Evolutionary conservation across 2,888 invertebrate species (phyloP).

Genomic region (Meiosimyza decipiens): DNA sequence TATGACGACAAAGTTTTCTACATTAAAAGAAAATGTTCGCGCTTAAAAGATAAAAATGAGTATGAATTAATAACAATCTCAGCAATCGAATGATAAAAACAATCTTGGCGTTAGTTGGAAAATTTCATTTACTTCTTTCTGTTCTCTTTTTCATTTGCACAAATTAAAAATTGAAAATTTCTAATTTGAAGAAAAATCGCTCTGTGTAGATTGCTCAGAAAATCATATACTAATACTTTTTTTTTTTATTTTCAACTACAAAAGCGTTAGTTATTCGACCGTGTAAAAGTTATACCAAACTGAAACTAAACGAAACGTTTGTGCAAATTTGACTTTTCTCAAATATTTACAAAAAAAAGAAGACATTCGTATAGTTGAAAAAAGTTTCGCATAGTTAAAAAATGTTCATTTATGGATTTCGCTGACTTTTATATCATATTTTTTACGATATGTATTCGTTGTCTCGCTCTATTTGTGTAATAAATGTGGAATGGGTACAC

Average conservation of each 20-base stretch:
- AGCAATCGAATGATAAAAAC: background rate
- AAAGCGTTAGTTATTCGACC: constrained; percentile 25
- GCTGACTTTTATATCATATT: background rate
- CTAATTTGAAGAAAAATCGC: background rate
- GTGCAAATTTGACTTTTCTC: constrained; percentile 19
- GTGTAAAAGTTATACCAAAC: constrained; percentile 11
- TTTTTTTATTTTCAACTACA: constrained; percentile 13
- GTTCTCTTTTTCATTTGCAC: background rate
- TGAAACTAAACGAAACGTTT: constrained; percentile 7
- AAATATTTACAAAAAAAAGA: constrained; percentile 11
- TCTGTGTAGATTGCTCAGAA: background rate
- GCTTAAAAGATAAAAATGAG: background rate
- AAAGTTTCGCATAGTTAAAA: constrained; percentile 5
- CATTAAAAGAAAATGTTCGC: background rate
- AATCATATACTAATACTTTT: background rate
- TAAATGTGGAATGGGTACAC: no score
- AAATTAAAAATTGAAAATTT: background rate
- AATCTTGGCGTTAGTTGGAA: background rate
- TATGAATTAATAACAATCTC: no score
- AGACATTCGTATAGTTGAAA: constrained; percentile 1
- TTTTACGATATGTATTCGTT: background rate
- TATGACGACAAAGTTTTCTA: background rate
- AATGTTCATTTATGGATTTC: background rate
- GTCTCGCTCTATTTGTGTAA: background rate
- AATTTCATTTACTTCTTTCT: background rate